phyloP scores from a whole-genome alignment of 2,888 invertebrate genomes.

The Antitype chi region DNA sequence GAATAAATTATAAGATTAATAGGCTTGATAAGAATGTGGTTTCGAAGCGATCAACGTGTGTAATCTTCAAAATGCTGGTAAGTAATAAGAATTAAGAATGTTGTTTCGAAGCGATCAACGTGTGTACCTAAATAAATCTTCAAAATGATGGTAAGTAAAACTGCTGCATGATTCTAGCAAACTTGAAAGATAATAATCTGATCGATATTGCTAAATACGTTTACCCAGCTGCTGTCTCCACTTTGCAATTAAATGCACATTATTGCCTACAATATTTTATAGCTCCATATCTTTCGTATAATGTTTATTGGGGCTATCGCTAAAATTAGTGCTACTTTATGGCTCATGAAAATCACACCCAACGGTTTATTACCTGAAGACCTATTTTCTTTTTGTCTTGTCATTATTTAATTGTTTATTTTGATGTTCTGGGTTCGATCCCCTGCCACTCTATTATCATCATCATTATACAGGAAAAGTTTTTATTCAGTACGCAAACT shows the following conservation, averaged over 20 bases:
- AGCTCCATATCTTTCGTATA: slow-evolving; percentile 36
- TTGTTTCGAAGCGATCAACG: not conserved
- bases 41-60: too few relatives aligned
- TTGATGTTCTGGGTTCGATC: not conserved
- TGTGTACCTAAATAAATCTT: too few relatives aligned
- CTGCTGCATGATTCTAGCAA: slow-evolving; percentile 11
- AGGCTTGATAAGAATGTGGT: not conserved
- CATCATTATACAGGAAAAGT: too few relatives aligned
- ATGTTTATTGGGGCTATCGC: slow-evolving; percentile 39
- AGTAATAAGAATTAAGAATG: slow-evolving; percentile 28
- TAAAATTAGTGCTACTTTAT: slow-evolving; percentile 24
- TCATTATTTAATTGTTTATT: too few relatives aligned
- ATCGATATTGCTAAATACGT: not conserved
- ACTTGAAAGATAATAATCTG: not conserved
- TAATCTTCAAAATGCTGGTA: slow-evolving; percentile 24
- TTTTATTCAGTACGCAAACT: too few relatives aligned
- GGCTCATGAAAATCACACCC: slow-evolving; percentile 26
- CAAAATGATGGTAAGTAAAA: slow-evolving; percentile 39
- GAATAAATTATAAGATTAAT: not conserved
- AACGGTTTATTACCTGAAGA: slow-evolving; percentile 17
- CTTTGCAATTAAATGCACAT: slow-evolving; percentile 30
- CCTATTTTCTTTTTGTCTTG: not conserved
- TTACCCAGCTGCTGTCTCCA: not conserved
- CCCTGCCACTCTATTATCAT: too few relatives aligned
- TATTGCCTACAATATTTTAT: slow-evolving; percentile 8